These are phyloP conservation scores for Eremobia ochroleuca DNA, from an alignment of 2,888 invertebrate genomes.

Conservation along the genomic window DNA sequence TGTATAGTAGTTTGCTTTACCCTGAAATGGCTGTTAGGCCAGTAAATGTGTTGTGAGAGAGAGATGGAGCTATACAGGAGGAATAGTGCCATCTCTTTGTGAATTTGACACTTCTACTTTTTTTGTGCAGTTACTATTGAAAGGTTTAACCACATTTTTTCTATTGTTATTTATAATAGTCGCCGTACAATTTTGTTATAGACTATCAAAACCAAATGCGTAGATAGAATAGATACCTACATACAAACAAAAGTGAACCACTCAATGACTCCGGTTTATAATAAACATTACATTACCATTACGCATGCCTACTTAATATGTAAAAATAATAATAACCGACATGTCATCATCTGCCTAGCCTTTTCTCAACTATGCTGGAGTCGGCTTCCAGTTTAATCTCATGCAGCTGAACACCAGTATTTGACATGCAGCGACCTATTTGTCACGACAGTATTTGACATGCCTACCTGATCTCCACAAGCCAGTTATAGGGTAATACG, in stretches of 20 bases:
- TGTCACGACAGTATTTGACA: not conserved
- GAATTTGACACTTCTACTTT: not conserved
- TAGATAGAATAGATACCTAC: too few relatives aligned
- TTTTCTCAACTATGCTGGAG: not conserved
- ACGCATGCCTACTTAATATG: not conserved
- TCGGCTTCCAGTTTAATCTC: not conserved
- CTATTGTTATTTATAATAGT: not conserved
- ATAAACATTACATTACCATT: not conserved
- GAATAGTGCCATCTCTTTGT: not conserved
- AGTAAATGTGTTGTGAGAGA: not conserved
- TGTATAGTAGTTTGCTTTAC: not conserved
- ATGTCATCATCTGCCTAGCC: not conserved
- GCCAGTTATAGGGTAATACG: not conserved
- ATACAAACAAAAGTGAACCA: not conserved
- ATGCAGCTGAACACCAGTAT: not conserved
- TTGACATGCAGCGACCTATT: not conserved
- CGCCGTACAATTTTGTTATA: not conserved
- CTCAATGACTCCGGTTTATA: not conserved
- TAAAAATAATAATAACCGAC: not conserved
- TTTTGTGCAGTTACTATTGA: not conserved
- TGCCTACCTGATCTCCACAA: not conserved
- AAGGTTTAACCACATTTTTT: not conserved
- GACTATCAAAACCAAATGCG: not conserved
- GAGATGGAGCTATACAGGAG: not conserved
- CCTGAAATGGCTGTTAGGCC: not conserved